A percentile compares a stretch with the other conserved stretches of the same genome.
These are phyloP conservation scores for Morinoia aosen DNA, from an alignment of 2,888 invertebrate species.

Conservation along the genomic window DNA sequence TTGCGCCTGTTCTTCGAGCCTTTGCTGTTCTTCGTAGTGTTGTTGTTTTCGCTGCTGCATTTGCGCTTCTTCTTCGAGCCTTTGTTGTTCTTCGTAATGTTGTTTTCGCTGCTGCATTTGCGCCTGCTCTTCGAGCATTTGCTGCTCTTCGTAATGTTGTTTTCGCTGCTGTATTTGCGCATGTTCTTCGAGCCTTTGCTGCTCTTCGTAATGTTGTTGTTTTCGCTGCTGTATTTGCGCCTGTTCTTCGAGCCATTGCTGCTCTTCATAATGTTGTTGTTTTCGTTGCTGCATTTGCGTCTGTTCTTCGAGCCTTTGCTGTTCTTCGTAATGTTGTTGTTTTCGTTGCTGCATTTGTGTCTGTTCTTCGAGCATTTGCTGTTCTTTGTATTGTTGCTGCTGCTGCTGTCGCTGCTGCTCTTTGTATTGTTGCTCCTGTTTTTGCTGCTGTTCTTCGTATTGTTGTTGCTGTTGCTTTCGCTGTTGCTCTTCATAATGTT, in stretches of 20 bases:
- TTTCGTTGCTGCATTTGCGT: neutral
- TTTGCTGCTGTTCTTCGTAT: neutral
- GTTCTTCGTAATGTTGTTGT: neutral
- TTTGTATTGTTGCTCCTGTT: neutral
- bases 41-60: neutral
- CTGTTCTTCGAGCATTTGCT: neutral
- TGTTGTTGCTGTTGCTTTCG: neutral
- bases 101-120: neutral
- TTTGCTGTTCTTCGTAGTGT: neutral
- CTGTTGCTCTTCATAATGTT: neutral
- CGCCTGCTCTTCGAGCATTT: neutral
- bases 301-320: neutral
- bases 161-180: neutral
- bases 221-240: neutral
- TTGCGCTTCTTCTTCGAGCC: neutral
- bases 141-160: neutral
- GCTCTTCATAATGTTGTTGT: neutral
- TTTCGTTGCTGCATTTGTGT: neutral
- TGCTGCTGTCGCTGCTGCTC: neutral
- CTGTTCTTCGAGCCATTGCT: neutral
- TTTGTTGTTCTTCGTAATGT: neutral
- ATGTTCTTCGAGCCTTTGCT: neutral
- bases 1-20: neutral
- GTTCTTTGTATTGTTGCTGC: neutral
- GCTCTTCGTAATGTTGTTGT: neutral